phyloP scores from a whole-genome alignment of 2,113 vertebrate species.

The Ia io region DNA sequence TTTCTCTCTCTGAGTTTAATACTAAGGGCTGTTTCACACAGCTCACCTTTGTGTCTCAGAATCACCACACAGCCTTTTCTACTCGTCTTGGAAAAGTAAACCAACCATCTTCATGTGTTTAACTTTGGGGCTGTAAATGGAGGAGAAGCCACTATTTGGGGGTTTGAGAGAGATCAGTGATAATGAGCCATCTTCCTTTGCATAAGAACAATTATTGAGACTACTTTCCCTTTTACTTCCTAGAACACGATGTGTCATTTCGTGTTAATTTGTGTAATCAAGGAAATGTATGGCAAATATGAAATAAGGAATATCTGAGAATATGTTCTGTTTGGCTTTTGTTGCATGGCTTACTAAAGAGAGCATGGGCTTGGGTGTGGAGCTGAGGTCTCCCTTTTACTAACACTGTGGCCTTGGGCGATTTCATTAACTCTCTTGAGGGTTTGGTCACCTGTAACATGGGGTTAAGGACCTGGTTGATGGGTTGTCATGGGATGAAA shows the following conservation, averaged over 20 bases:
- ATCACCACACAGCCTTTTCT: neutral
- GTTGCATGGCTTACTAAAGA: neutral
- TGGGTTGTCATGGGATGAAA: neutral
- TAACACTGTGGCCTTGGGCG: neutral
- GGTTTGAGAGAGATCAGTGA: neutral
- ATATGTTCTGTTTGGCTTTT: neutral
- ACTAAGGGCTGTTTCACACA: neutral
- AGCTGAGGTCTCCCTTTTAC: neutral
- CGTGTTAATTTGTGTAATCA: neutral
- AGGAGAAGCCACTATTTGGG: neutral
- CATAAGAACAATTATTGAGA: neutral
- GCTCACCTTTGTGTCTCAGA: rapidly evolving
- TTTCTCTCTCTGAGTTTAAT: neutral
- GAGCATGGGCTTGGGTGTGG: neutral
- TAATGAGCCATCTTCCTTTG: neutral
- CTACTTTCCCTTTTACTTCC: neutral
- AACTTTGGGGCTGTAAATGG: neutral
- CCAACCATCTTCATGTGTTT: neutral
- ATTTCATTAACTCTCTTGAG: neutral
- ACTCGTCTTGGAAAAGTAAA: neutral
- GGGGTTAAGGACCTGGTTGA: neutral
- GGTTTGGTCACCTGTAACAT: neutral
- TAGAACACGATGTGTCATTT: neutral
- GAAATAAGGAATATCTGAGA: rapidly evolving
- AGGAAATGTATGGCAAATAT: neutral